Evolutionary conservation across 2,888 invertebrate genomes (phyloP), one percentile per base, ranked within the genome.

Genomic region (Ophraella communa): DNA sequence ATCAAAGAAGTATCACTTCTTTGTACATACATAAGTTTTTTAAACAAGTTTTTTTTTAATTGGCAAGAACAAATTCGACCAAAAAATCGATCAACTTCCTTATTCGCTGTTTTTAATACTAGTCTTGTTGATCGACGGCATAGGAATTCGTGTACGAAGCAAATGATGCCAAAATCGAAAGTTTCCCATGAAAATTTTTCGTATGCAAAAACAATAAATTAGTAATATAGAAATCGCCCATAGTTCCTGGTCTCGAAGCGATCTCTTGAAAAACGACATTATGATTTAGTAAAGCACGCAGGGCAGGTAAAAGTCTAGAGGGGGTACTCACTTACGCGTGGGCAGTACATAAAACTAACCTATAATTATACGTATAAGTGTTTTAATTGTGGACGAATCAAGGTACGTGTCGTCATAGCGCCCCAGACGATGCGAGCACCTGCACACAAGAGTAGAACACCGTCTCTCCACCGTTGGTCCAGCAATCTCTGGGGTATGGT

Each of bases 281-380:
- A 72, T 72, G 75, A 74, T 76, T 76, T 74, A 76, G 74, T 76
- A 77, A 73, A 69, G 68, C 70, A 70, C 64, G 68, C 71, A 68
- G 66, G 70, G 69, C 72, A 69, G 65, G 69, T 72, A 75, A 75
- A 75, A 75, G 72, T 69, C 63, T 67, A 74, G 75, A 72, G 74
- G 76, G 75, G 73, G 72, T 73, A 74, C 73, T 72, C 68, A 65
- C 68, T 44, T 70, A 73, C 75, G 81, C 81, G 81, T 81, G 80
- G 81, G 81, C 78, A 79, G 79, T 74, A 77, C 79, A 80, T 79
- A 79, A 79, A 79, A 78, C 80, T 76, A 79, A 78, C 77, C 79
- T 78, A 79, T 80, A 80, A 81, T 81, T 81, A 81, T 79, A 79
- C 78, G 77, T 79, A 79, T 79, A 79, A 80, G 81, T 80, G 80